Conservation (phyloP, 92 coral and sea anemone species). For the Epizoanthus scotinus region DNA sequence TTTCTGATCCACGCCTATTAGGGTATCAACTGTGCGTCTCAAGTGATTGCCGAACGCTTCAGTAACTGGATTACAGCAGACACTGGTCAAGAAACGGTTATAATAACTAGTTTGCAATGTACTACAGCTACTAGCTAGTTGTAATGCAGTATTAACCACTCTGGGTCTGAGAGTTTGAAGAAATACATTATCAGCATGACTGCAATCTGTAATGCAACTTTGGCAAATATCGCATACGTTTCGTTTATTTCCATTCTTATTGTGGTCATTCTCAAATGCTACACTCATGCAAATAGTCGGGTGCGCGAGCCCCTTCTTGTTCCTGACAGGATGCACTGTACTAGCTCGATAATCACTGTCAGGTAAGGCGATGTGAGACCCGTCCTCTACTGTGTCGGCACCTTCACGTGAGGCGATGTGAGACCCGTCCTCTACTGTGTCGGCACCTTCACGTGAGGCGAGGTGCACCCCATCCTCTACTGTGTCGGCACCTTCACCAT, state of each 20-base stretch:
- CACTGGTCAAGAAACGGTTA: constrained; percentile 31
- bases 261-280: constrained; percentile 13
- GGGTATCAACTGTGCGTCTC: constrained; percentile 21
- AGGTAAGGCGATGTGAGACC: constrained; percentile 2
- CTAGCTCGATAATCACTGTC: not conserved
- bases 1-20: constrained; percentile 14
- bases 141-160: constrained; percentile 8
- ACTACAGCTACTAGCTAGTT: constrained; percentile 39
- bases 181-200: constrained; percentile 16
- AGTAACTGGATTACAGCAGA: constrained; percentile 49
- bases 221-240: constrained; percentile 73
- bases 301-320: not conserved
- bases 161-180: constrained; percentile 28
- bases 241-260: constrained; percentile 22
- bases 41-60: not conserved
- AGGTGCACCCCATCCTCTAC: not conserved
- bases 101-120: constrained; percentile 44
- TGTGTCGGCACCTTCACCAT: not conserved
- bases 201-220: constrained; percentile 39
- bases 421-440: not conserved
- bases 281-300: constrained; percentile 45
- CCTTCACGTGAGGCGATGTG: constrained; percentile 4
- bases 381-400: constrained; percentile 6
- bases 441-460: constrained; percentile 16
- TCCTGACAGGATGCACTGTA: not conserved